Percentiles rank a stretch among this genome's conserved stretches.
Evolutionary conservation across 2,797 vertebrate species (phyloP).

Genomic region (Neosilurus mollespiculum): DNA sequence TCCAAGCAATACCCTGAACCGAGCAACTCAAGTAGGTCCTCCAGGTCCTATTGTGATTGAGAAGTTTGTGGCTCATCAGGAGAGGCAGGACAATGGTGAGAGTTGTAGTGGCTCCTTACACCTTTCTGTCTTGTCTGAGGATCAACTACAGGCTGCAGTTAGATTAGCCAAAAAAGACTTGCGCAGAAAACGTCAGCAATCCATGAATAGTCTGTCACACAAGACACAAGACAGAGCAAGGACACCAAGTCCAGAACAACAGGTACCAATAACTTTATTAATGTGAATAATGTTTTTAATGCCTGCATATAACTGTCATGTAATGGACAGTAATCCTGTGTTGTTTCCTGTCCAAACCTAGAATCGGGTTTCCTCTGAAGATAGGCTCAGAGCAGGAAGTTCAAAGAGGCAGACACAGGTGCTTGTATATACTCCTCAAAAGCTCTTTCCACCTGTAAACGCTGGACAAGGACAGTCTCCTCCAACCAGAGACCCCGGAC

Average conservation of each 20-base stretch:
- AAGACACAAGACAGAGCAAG: constrained; percentile 38
- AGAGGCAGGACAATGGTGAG: constrained; percentile 51
- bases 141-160: constrained; percentile 82
- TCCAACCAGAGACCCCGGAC: constrained; percentile 68
- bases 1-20: constrained; percentile 72
- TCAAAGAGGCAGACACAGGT: constrained; percentile 63
- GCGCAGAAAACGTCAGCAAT: constrained; percentile 68
- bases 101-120: constrained; percentile 68
- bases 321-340: background rate
- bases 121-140: constrained; percentile 87
- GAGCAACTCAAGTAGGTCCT: constrained; percentile 72
- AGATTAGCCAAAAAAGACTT: constrained; percentile 86
- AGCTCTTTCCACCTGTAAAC: constrained; percentile 40
- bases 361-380: constrained; percentile 45
- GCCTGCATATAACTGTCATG: background rate
- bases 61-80: constrained; percentile 70
- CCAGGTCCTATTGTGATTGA: constrained; percentile 87
- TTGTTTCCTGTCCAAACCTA: constrained; percentile 52
- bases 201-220: constrained; percentile 47
- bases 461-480: constrained; percentile 64
- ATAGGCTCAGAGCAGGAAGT: constrained; percentile 55
- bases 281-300: background rate
- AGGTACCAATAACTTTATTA: constrained; percentile 51
- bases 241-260: constrained; percentile 44
- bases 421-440: constrained; percentile 61